A percentile compares a stretch with the other conserved stretches of the same genome.
These are phyloP conservation scores for Phlogophora meticulosa DNA, from an alignment of 2,888 invertebrate species.

Conservation along the genomic window DNA sequence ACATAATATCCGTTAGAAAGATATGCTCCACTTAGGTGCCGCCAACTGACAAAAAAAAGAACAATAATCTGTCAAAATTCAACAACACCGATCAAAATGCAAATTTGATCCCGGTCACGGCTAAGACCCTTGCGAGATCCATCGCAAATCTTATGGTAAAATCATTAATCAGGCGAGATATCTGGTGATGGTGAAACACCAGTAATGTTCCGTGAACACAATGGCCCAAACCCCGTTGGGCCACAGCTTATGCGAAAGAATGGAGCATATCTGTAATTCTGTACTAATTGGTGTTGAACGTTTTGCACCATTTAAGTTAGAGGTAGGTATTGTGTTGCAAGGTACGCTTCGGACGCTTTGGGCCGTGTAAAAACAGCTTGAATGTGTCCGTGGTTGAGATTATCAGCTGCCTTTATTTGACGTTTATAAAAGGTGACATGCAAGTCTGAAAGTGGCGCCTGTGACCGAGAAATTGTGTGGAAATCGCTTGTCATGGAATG, in stretches of 20 bases:
- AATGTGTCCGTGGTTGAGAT: not conserved
- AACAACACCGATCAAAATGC: conserved; percentile 30
- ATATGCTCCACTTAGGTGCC: not conserved
- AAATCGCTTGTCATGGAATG: no score
- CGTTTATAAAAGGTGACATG: not conserved
- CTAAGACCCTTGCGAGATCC: conserved; percentile 70
- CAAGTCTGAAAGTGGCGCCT: no score
- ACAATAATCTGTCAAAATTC: conserved; percentile 42
- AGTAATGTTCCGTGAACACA: conserved; percentile 84
- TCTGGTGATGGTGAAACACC: conserved; percentile 71
- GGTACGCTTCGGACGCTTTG: conserved; percentile 33
- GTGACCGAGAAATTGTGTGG: no score
- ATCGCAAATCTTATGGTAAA: conserved; percentile 84
- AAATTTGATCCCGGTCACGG: conserved; percentile 62
- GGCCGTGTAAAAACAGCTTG: conserved; percentile 17
- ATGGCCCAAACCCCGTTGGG: conserved; percentile 69
- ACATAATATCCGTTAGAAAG: not conserved
- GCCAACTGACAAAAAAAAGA: conserved; percentile 33
- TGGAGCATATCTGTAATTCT: conserved; percentile 75
- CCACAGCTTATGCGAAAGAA: conserved; percentile 65
- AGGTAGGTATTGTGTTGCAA: conserved; percentile 58
- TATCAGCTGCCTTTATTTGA: not conserved
- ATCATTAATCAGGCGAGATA: conserved; percentile 87
- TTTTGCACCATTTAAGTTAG: conserved; percentile 77
- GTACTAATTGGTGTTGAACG: conserved; percentile 75